Percentiles rank a stretch among this genome's conserved stretches.
These are phyloP conservation scores for Rhinopithecus roxellana DNA, from an alignment of 2,113 vertebrate genomes.

Conservation along the genomic window DNA sequence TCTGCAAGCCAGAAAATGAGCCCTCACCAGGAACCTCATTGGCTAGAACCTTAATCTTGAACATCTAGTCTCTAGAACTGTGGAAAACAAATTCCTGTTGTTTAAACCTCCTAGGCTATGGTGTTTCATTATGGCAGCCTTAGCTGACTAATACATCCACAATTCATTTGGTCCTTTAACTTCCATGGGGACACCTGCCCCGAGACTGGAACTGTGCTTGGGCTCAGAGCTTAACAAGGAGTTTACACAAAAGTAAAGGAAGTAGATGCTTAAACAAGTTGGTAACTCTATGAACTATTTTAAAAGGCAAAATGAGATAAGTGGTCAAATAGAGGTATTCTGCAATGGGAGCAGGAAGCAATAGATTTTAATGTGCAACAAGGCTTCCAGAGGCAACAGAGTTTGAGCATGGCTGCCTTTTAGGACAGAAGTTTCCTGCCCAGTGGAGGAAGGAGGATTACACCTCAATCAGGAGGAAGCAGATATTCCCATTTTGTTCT, in stretches of 20 bases:
- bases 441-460: not conserved
- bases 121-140: not conserved
- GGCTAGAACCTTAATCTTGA: not conserved
- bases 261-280: not conserved
- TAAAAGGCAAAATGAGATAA: not conserved
- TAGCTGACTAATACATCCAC: not conserved
- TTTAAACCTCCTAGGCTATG: not conserved
- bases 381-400: not conserved
- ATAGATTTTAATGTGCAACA: not conserved
- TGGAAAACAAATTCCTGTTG: not conserved
- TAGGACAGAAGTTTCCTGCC: not conserved
- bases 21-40: not conserved
- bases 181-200: not conserved
- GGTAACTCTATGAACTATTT: not conserved
- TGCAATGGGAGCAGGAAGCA: not conserved
- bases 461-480: not conserved
- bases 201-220: not conserved
- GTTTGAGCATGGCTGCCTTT: not conserved
- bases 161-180: not conserved
- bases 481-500: not conserved
- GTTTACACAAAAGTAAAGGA: not conserved
- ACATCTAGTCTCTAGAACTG: not conserved
- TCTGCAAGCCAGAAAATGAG: not conserved
- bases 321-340: not conserved
- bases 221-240: not conserved